Evolutionary conservation across 2,113 vertebrate genomes (phyloP).

Genomic region (Lonchura striata): DNA sequence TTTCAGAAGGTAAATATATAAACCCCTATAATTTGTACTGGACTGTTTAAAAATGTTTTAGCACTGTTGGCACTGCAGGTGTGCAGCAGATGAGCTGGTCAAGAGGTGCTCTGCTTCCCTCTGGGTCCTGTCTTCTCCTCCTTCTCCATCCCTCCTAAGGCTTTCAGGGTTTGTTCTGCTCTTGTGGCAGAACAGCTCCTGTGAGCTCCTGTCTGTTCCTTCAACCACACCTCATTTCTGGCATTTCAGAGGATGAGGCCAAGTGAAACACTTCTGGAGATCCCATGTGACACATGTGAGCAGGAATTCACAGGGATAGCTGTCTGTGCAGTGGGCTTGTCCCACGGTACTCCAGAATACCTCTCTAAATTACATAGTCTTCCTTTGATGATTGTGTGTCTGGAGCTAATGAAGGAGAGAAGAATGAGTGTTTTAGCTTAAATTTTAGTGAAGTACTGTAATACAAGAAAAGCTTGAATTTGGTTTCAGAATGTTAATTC

Average conservation of each 20-base stretch:
- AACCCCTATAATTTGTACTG: neutral
- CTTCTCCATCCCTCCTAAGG: neutral
- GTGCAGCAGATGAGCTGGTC: neutral
- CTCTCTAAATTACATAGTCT: neutral
- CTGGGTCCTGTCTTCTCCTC: neutral
- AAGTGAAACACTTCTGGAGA: neutral
- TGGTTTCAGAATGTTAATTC: neutral
- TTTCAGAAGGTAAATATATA: conserved; percentile 81
- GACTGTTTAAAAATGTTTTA: neutral
- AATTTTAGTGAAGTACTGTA: neutral
- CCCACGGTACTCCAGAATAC: neutral
- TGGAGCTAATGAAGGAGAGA: neutral
- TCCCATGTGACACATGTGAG: neutral
- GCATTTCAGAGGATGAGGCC: neutral
- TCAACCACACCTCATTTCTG: neutral
- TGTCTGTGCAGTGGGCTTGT: neutral
- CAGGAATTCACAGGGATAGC: neutral
- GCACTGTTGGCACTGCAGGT: neutral
- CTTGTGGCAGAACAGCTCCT: neutral
- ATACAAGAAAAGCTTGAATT: neutral
- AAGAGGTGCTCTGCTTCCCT: neutral
- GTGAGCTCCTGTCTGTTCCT: neutral
- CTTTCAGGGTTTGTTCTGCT: neutral
- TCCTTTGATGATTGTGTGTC: neutral
- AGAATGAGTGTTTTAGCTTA: neutral